phyloP scores from a whole-genome alignment of 2,888 invertebrate genomes.

The Pseudanteris insignis region DNA sequence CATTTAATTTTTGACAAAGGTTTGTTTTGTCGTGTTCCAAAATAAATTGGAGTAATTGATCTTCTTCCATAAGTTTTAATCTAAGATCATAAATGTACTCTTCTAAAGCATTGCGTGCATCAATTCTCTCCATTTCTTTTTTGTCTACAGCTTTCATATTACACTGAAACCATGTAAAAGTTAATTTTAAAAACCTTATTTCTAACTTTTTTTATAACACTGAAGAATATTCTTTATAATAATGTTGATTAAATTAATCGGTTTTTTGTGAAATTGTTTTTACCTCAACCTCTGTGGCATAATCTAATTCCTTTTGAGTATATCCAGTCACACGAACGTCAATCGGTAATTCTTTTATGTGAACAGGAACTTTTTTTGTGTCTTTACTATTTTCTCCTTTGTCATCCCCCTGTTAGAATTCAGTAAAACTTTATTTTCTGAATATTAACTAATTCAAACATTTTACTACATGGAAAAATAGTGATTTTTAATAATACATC shows the following conservation, averaged over 20 bases:
- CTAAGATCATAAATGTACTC: slow-evolving; percentile 98
- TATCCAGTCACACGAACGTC: slow-evolving; percentile 80
- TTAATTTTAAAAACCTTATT: too few relatives aligned
- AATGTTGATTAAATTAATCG: neutral
- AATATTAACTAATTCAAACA: too few relatives aligned
- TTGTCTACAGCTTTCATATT: slow-evolving; percentile 87
- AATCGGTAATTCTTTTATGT: slow-evolving; percentile 86
- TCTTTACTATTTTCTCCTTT: slow-evolving; percentile 71
- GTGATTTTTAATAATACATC: too few relatives aligned
- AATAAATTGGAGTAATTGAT: slow-evolving; percentile 77
- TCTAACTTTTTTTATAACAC: neutral
- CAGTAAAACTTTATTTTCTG: too few relatives aligned
- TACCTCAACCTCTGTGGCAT: slow-evolving; percentile 83
- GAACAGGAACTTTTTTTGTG: slow-evolving; percentile 82
- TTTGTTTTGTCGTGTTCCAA: slow-evolving; percentile 74
- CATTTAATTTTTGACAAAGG: slow-evolving; percentile 77
- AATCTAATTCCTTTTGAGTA: slow-evolving; percentile 76
- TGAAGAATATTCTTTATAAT: neutral
- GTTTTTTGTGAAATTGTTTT: neutral
- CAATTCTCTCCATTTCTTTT: slow-evolving; percentile 93
- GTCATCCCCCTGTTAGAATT: slow-evolving; percentile 58
- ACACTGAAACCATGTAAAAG: slow-evolving; percentile 67
- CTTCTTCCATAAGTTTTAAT: slow-evolving; percentile 83
- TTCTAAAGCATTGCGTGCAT: slow-evolving; percentile 96
- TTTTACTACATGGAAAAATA: too few relatives aligned